Evolutionary conservation across 37 sponge, comb jelly and placozoan species (phyloP), one percentile per base, ranked within the genome.

Genomic region (Lycopodina hypogea): DNA sequence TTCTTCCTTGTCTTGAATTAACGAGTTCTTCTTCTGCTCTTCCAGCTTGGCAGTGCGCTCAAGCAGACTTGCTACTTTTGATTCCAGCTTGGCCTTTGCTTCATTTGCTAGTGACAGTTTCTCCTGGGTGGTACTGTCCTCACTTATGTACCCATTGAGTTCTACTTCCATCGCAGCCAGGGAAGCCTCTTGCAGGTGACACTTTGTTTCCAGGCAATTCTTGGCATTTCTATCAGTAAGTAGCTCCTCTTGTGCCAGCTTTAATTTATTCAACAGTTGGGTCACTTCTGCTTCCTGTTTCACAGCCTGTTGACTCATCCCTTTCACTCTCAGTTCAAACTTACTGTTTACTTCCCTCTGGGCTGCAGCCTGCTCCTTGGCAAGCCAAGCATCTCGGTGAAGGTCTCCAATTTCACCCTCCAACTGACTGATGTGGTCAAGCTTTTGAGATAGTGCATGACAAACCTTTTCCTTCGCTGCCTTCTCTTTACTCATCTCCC

Each of bases 1-100:
- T 9, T 65, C 30, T 32, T 65, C 66, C 9, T 45, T 45, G 48
- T 65, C 66, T 32, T 65, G 66, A 65, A 32, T 65, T 4, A 65
- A 14, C 7, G 34, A 65, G 30, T 17, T 65, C 66, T 65, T 30
- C 33, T 9, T 9, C 9, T 45, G 48, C 48, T 45, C 48, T 65
- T 65, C 66, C 18, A 65, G 66, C 34, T 65, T 30, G 9, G 66
- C 35, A 30, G 30, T 65, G 2, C 30, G 66, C 66, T 33, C 66
- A 24, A 34, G 34, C 34, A 12, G 48, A 45, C 48, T 45, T 9
- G 48, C 48, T 12, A 45, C 48, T 9, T 45, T 45, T 45, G 48
- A 45, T 45, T 45, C 48, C 48, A 45, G 9, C 9, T 45, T 45
- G 9, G 9, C 48, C 48, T 45, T 45, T 9, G 48, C 48, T 45